phyloP scores from a whole-genome alignment of 2,113 vertebrate genomes.

The Equus quagga region DNA sequence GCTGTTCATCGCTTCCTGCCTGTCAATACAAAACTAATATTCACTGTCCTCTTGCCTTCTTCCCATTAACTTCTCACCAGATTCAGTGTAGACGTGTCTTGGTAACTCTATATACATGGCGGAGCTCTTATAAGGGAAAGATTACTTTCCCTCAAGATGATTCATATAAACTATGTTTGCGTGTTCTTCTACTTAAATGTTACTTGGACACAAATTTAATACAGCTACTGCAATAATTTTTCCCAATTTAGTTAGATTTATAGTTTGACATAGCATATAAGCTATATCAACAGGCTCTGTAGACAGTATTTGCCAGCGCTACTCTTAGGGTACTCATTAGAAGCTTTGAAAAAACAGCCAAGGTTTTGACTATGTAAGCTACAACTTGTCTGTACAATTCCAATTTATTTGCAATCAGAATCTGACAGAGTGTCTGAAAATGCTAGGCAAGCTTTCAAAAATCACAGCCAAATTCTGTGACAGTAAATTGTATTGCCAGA shows the following conservation, averaged over 20 bases:
- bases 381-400: background rate
- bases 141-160: background rate
- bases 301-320: background rate
- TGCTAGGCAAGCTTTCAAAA: constrained; percentile 30
- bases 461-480: background rate
- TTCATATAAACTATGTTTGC: background rate
- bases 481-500: background rate
- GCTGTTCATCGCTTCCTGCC: background rate
- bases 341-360: background rate
- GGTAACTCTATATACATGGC: background rate
- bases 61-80: background rate
- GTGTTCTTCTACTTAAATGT: background rate
- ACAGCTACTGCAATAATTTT: background rate
- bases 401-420: constrained; percentile 41
- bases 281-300: background rate
- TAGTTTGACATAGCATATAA: background rate
- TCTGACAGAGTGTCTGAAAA: background rate
- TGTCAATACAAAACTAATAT: background rate
- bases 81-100: background rate
- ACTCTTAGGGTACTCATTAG: background rate
- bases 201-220: constrained; percentile 22
- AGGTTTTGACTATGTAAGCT: background rate
- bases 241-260: background rate
- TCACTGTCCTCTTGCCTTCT: background rate
- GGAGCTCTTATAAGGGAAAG: background rate